Conservation (phyloP, 2,113 vertebrate species). For the Amblyopsis rosae region DNA sequence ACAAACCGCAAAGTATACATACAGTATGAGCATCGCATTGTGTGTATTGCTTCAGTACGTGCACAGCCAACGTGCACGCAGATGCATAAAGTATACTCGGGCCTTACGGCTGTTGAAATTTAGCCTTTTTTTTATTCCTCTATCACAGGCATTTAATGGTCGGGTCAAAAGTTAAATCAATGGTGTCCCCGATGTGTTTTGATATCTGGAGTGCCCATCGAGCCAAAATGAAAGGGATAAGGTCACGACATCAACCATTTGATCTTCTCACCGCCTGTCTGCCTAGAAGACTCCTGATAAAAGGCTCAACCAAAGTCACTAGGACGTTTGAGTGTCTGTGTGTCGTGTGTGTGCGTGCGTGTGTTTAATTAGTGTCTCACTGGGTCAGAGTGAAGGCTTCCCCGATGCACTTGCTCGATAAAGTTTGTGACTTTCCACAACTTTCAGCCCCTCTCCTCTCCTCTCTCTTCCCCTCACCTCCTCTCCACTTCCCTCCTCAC, state of each 20-base stretch:
- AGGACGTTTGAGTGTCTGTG: constrained; percentile 14
- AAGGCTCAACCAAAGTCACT: constrained; percentile 36
- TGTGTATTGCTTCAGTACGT: too few species aligned
- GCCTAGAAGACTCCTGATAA: constrained; percentile 47
- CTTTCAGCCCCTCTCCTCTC: not conserved
- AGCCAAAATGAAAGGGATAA: constrained; percentile 60
- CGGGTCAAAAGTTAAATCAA: constrained; percentile 65
- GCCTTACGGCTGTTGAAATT: constrained; percentile 8
- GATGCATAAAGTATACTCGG: too few species aligned
- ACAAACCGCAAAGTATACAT: too few species aligned
- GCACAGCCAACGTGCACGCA: too few species aligned
- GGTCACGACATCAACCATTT: constrained; percentile 59
- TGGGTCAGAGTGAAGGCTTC: constrained; percentile 47
- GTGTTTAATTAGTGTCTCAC: constrained; percentile 33
- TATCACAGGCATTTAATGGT: constrained; percentile 41
- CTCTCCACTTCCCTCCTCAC: not conserved
- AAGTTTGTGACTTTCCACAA: constrained; percentile 33
- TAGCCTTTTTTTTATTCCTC: constrained; percentile 47
- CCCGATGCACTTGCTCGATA: constrained; percentile 49
- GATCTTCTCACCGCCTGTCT: constrained; percentile 53
- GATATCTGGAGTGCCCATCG: constrained; percentile 57
- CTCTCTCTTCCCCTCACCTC: not conserved
- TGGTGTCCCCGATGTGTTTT: constrained; percentile 48
- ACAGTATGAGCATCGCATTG: too few species aligned
- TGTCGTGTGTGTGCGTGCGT: constrained; percentile 13